Percentiles rank a stretch among this genome's conserved stretches.
phyloP scores from a whole-genome alignment of 2,888 invertebrate genomes.

The Coelopa pilipes region DNA sequence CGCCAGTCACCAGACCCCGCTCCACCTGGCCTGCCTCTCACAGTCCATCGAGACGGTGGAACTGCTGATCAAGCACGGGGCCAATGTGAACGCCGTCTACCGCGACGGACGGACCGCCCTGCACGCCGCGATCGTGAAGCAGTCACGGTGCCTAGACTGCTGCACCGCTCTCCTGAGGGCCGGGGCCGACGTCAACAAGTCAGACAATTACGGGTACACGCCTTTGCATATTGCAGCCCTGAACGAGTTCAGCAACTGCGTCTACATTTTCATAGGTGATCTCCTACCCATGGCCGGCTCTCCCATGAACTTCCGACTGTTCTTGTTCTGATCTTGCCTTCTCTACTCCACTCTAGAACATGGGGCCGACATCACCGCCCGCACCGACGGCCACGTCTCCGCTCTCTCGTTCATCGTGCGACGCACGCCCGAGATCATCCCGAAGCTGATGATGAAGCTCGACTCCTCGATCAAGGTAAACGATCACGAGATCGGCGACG shows the following conservation, averaged over 20 bases:
- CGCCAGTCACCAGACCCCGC: conserved; percentile 81
- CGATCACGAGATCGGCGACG: conserved; percentile 86
- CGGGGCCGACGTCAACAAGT: conserved; percentile 79
- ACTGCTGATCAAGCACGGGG: conserved; percentile 74
- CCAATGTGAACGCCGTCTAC: conserved; percentile 75
- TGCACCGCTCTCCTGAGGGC: conserved; percentile 74
- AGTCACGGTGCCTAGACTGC: conserved; percentile 75
- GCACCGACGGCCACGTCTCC: conserved; percentile 84
- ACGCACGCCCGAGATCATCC: conserved; percentile 84
- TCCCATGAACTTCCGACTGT: not conserved
- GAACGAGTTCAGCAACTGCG: conserved; percentile 83
- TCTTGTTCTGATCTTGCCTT: not conserved
- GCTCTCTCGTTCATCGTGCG: conserved; percentile 84
- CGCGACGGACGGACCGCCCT: conserved; percentile 81
- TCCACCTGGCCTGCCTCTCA: conserved; percentile 85
- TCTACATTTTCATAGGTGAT: conserved; percentile 73
- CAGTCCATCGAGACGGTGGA: conserved; percentile 84
- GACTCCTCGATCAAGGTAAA: conserved; percentile 81
- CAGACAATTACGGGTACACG: conserved; percentile 86
- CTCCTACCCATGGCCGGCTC: not conserved
- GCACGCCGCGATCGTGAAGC: conserved; percentile 83
- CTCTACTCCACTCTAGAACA: conserved; percentile 68
- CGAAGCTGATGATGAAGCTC: conserved; percentile 76
- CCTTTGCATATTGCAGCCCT: conserved; percentile 85
- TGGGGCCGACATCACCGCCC: conserved; percentile 83